phyloP scores from a whole-genome alignment of 2,113 vertebrate genomes.

The Pollachius pollachius region DNA sequence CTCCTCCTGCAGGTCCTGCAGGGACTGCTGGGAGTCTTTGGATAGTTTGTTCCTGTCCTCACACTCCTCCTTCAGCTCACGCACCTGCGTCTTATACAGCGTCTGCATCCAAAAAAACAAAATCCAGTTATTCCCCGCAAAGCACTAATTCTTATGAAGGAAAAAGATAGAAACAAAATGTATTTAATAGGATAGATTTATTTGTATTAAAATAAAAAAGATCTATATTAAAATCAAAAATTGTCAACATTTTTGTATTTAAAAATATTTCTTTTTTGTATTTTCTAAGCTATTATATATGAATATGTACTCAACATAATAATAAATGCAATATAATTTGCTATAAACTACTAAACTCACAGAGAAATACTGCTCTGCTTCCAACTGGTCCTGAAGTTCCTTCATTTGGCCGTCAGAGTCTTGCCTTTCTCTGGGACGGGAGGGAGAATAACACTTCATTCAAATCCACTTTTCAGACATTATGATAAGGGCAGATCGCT shows the following conservation, averaged over 20 bases:
- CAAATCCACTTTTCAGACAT: not conserved
- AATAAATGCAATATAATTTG: not conserved
- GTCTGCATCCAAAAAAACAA: conserved; percentile 74
- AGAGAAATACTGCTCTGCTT: conserved; percentile 98
- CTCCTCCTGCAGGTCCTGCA: conserved; percentile 93
- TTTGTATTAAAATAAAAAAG: not conserved
- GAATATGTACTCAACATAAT: too few species aligned
- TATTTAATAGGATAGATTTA: not conserved
- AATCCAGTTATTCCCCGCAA: not conserved
- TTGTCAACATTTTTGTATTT: too few species aligned
- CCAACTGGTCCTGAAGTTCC: conserved; percentile 95
- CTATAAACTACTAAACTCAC: conserved; percentile 70
- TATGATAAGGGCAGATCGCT: not conserved
- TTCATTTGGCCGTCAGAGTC: conserved; percentile 98
- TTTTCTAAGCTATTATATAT: too few species aligned
- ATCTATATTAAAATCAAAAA: not conserved
- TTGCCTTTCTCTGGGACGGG: conserved; percentile 84
- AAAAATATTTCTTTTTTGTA: too few species aligned
- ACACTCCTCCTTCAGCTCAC: conserved; percentile 97
- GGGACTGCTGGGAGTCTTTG: conserved; percentile 92
- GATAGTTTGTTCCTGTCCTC: conserved; percentile 93
- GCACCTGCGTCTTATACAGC: conserved; percentile 96
- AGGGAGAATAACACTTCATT: not conserved
- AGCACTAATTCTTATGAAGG: not conserved
- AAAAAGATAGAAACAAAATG: too few species aligned